Base-by-base conservation (phyloP, 1,140 invertebrate genomes). In the Lordiphosa clarofinis region DNA sequence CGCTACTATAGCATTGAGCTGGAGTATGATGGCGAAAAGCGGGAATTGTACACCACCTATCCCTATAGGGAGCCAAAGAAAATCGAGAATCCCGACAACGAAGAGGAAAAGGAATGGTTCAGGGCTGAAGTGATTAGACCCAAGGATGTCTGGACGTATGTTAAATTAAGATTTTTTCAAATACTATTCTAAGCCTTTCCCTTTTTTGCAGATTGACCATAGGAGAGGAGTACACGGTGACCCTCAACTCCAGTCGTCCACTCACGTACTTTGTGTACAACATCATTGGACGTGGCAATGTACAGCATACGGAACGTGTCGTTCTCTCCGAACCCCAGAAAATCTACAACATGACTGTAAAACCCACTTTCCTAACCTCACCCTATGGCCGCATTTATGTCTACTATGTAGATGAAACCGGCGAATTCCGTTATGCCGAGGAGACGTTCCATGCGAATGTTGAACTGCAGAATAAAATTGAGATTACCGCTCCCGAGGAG, bases 271-370 rank as follows among this genome's bases (percentile, higher is more conserved):
- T 96, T 12, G 93, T 92, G 62, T 96, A 96, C 78, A 92, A 96
- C 76, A 92, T 99, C 15, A 90, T 99, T 58, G 96, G 96, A 11
- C 92, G 96, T 38, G 97, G 97, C 2, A 94, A 97, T 87, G 93
- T 98, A 10, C 89, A 97, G 1, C 86, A 93, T 8, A 93, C 93
- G 4, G 92, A 93, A 54, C 93, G 94, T 8, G 89, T 95, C 1
- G 90, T 92, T 70, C 37, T 89, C 3, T 33, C 44, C 0, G 71
- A 88, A 19, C 73, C 82, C 4, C 33, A 70, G 5, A 86, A 56
- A 2, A 66, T 71, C 12, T 82, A 89, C 19, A 88, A 88, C 21
- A 87, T 91, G 1, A 89, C 74, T 49, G 92, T 97, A 64, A 90
- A 92, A 24, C 93, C 95, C 0, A 94, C 92, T 6, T 92, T 93